Evolutionary conservation across 2,797 vertebrate species (phyloP), one percentile per base, ranked within the genome.

Genomic region (Coendou prehensilis): DNA sequence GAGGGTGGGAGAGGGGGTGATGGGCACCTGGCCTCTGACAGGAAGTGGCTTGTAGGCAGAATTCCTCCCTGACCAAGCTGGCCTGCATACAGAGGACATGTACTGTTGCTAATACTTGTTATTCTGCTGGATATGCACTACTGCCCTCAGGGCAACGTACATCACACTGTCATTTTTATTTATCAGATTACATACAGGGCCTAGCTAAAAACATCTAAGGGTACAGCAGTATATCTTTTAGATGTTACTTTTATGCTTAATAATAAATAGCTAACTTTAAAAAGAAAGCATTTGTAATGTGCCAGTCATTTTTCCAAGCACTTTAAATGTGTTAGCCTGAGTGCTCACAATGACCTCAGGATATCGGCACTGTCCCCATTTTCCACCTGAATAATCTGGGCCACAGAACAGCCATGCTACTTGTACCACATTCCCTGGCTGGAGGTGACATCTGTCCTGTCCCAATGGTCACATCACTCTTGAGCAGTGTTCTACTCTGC

Each of bases 231-330:
- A 23, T 73, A 18, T 28, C 33, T 83, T 86, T 54, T 5, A 7
- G 18, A 33, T 92, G 22, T 52, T 89, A 52, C 82, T 89, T 89
- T 56, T 56, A n/a, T 63, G 47, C 57, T 71, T 83, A 76, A 57
- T 41, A 30, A 85, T 63, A n/a, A 76, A 83, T 41, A 90, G 33
- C 69, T 81, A 18, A 28, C 22, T 76, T 17, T 37, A 33, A 22
- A 41, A 71, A 1, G 54, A 28, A 14, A 61, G 18, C 5, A 1
- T 89, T 91, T 93, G 30, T 71, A n/a, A 33, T 10, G 18, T 54
- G 23, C 23, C 82, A 23, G 73, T 14, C 47, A n/a, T 54, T 30
- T 33, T 59, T 92, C 28, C 45, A 18, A 80, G 37, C 2, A 47
- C 56, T 45, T 73, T 78, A 54, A 82, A 52, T 61, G n/a, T 56